Percentiles rank a stretch among this genome's conserved stretches.
Evolutionary conservation across 2,113 vertebrate genomes (phyloP).

Genomic region (Tauraco erythrolophus): DNA sequence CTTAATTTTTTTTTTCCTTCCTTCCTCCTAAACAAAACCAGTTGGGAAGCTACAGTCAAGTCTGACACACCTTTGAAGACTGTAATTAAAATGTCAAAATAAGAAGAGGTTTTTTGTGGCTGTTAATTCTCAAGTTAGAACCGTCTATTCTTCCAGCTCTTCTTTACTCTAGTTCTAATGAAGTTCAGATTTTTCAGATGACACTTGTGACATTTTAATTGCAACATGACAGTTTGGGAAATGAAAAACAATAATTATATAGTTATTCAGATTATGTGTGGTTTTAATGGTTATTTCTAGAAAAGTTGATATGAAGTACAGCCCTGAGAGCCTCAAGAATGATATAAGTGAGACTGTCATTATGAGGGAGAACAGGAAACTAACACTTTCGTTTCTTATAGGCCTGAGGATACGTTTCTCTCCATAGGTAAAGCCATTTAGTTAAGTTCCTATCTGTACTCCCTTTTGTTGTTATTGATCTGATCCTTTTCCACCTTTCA

Average conservation of each 20-base stretch:
- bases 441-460: background rate
- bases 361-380: background rate
- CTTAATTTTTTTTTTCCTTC: background rate
- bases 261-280: background rate
- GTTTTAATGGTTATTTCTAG: background rate
- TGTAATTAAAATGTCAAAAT: conserved; percentile 8
- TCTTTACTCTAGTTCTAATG: background rate
- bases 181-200: background rate
- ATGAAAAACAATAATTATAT: background rate
- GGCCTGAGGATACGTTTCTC: background rate
- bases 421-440: conserved; percentile 4
- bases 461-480: background rate
- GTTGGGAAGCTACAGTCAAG: background rate
- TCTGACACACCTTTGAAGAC: conserved; percentile 10
- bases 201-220: background rate
- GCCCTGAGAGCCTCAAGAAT: background rate
- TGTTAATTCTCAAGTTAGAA: background rate
- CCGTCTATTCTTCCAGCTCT: background rate
- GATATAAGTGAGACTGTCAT: background rate
- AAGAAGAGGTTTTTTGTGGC: background rate
- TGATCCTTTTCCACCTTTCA: conserved; percentile 28
- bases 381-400: conserved; percentile 17
- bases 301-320: background rate
- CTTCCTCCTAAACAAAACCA: background rate
- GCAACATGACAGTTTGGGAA: background rate